Base-by-base conservation (phyloP, 2,113 vertebrate genomes). In the Sclerurus mexicanus region DNA sequence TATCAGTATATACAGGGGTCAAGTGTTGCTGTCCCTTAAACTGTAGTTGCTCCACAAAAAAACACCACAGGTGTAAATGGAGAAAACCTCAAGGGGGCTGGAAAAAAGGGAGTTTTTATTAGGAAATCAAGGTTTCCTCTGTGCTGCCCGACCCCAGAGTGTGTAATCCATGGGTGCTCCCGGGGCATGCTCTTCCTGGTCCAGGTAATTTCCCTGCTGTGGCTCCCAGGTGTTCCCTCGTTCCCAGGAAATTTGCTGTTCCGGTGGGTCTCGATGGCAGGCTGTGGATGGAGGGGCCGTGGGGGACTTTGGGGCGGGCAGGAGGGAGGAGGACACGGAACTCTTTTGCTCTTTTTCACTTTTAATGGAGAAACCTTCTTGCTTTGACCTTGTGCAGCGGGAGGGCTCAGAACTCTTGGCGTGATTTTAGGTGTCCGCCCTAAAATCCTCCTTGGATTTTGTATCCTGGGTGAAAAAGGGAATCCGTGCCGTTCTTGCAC, bases 371-470 rank as follows among this genome's bases (percentile, higher is more conserved):
- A 67, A 50, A 52, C 66, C 44, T 30, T 30, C 37, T 44, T 21
- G 4, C 62, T 89, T 92, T 68, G 18, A 14, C 39, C 35, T 53
- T 39, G 39, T 14, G 2, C 7, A 56, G 22, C 40, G 49, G n/a
- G n/a, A 59, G n/a, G 35, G 56, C 56, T 35, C 7, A 0, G 7
- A 10, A 9, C 53, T 58, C 42, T 72, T 25, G 18, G 55, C 28
- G 0, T 5, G 18, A 33, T 0, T 3, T 28, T 23, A 12, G 10
- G 58, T 12, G 1, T 33, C 44, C 47, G 5, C 33, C 63, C 35
- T 11, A 1, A 71, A 42, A 3, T 7, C 55, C 42, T 24, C 21
- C n/a, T 50, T 58, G 53, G 17, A 5, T 42, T 76, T 50, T 1
- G 2, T 31, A 12, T 23, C 18, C 0, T 1, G 6, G 27, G 5